phyloP scores from a whole-genome alignment of 2,113 vertebrate genomes.

The Patagioenas fasciata region DNA sequence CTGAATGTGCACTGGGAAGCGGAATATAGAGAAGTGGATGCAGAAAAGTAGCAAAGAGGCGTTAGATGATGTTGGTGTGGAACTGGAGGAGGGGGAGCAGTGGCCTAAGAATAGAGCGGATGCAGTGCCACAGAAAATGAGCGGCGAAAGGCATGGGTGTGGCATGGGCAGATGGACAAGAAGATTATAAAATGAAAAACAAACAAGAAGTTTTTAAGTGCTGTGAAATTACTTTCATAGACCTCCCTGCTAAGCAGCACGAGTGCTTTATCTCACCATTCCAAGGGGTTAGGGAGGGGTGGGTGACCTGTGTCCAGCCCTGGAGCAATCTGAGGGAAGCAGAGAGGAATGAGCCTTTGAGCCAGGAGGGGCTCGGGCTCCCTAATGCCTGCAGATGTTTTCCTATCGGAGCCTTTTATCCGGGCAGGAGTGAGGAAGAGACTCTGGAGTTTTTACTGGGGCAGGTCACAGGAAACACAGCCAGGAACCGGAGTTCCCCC shows the following conservation, averaged over 20 bases:
- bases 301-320: accelerated
- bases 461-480: neutral
- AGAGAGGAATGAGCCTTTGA: neutral
- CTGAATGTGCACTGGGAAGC: neutral
- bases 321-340: neutral
- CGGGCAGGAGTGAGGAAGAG: neutral
- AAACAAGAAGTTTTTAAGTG: neutral
- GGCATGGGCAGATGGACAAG: neutral
- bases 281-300: neutral
- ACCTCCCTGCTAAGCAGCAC: neutral
- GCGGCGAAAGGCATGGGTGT: neutral
- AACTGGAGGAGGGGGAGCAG: neutral
- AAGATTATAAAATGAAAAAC: neutral
- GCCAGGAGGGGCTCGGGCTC: neutral
- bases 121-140: neutral
- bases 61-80: neutral
- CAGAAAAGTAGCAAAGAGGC: neutral
- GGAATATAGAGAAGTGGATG: neutral
- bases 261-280: neutral
- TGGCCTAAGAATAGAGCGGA: neutral
- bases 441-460: neutral
- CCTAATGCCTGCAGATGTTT: neutral
- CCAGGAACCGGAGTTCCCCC: neutral
- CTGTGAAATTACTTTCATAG: neutral
- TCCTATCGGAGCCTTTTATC: neutral